A percentile compares a stretch with the other conserved stretches of the same genome.
Conservation (phyloP, 2,797 vertebrate genomes). For the Rhinichthys osculus region DNA sequence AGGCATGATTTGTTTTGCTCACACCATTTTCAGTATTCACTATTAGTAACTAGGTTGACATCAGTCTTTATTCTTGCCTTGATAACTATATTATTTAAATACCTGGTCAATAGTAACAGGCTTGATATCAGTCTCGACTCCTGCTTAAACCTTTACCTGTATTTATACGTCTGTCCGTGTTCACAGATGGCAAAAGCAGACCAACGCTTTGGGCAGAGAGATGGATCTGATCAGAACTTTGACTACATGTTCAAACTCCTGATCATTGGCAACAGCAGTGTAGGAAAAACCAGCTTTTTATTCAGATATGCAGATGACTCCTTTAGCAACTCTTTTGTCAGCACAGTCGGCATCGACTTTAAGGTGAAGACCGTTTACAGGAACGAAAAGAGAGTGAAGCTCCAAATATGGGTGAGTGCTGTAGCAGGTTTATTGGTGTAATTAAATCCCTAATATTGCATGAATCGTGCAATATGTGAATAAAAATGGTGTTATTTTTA, state of each 20-base stretch:
- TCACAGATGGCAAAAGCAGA: conserved; percentile 95
- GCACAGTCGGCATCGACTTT: conserved; percentile 97
- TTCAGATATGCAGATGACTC: conserved; percentile 96
- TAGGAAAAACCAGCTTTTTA: conserved; percentile 95
- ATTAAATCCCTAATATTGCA: background rate
- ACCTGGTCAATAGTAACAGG: background rate
- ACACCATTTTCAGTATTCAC: background rate
- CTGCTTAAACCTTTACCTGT: background rate
- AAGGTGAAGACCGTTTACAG: conserved; percentile 98
- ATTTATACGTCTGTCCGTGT: conserved; percentile 4
- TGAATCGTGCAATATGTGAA: background rate
- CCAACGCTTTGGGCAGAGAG: conserved; percentile 88
- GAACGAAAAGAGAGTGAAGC: conserved; percentile 95
- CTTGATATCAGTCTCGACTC: background rate
- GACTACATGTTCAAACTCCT: conserved; percentile 99
- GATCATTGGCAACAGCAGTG: conserved; percentile 97
- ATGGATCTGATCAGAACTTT: conserved; percentile 96
- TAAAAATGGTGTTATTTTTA: conserved; percentile 15
- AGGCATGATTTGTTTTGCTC: background rate
- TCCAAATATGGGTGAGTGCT: conserved; percentile 94
- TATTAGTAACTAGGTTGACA: background rate
- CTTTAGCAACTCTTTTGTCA: conserved; percentile 95
- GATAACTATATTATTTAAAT: background rate
- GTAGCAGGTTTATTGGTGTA: background rate
- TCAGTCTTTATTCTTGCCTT: background rate